phyloP scores from a whole-genome alignment of 2,888 invertebrate genomes.

The Andrena praecox region DNA sequence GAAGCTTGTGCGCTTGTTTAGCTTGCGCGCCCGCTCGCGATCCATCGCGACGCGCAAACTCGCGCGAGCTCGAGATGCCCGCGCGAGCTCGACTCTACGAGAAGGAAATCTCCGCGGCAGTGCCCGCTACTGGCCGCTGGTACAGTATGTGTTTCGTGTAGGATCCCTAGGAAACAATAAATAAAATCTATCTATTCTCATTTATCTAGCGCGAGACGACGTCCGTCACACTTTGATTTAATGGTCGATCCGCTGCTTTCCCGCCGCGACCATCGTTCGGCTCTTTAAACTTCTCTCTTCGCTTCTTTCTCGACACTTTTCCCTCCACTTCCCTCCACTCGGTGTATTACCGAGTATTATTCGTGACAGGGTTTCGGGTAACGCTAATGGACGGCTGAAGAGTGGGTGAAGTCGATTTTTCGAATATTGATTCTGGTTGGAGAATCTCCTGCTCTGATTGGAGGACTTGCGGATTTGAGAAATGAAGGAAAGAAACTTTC shows the following conservation, averaged over 20 bases:
- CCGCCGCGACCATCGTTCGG: conserved; percentile 34
- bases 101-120: conserved; percentile 79
- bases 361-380: no score
- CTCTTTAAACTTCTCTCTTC: neutral
- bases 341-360: no score
- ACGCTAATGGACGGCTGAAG: no score
- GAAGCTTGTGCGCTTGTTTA: no score
- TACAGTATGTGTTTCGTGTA: conserved; percentile 65
- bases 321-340: neutral
- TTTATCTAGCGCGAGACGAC: conserved; percentile 75
- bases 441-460: no score
- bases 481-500: no score
- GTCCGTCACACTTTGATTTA: conserved; percentile 74
- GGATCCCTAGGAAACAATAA: conserved; percentile 82
- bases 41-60: conserved; percentile 10
- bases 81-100: conserved; percentile 59
- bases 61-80: conserved; percentile 1
- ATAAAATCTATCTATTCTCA: conserved; percentile 84
- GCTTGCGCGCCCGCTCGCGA: neutral
- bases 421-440: no score
- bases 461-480: no score
- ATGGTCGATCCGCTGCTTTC: conserved; percentile 67
- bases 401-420: no score
- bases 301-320: neutral
- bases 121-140: conserved; percentile 82